Base-by-base conservation (phyloP, 2,113 vertebrate species). In the Rhinopomastus cyanomelas region DNA sequence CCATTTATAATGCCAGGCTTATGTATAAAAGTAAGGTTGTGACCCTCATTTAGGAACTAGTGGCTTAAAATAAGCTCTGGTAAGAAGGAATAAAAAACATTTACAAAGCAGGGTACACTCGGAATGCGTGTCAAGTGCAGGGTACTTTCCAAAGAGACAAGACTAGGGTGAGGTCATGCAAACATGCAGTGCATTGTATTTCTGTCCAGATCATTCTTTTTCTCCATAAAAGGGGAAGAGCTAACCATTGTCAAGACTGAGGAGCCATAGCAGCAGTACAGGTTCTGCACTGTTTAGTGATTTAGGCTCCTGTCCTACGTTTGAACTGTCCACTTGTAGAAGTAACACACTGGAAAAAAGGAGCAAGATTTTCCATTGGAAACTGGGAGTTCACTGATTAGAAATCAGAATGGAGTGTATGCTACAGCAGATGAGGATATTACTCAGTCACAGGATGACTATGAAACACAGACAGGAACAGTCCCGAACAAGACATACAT, bases 71-170 rank as follows among this genome's bases (percentile, higher is more conserved):
- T 93, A 92, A 90, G 60, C 76, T 69, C 87, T 94, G 75, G 26
- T n/a, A 55, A 93, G 67, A 92, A 65, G 30, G 85, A 90, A 90
- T 76, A 76, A 90, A 92, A 89, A 82, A 76, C 42, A 66, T 92
- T 87, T 90, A 73, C 84, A 82, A 82, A 87, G 84, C 62, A 77
- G 75, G 30, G 42, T 94, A 72, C 87, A 69, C 37, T 95, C 90
- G 87, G 92, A 96, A 90, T 93, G 84, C 89, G 21, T 69, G 87
- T 90, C 91, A 92, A 94, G 81, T 76, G 84, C 73, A 92, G 78
- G 89, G 91, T 93, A 79, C 92, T 95, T 95, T 95, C 89, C 91
- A 90, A 88, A 93, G 81, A 87, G 55, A 81, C 91, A 66, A 87
- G 81, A 92, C 56, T 36, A 66, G 78, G 26, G 42, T 94, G 91